A percentile compares a stretch with the other conserved stretches of the same genome.
phyloP scores from a whole-genome alignment of 2,888 invertebrate genomes.

The Amphipyra berbera region DNA sequence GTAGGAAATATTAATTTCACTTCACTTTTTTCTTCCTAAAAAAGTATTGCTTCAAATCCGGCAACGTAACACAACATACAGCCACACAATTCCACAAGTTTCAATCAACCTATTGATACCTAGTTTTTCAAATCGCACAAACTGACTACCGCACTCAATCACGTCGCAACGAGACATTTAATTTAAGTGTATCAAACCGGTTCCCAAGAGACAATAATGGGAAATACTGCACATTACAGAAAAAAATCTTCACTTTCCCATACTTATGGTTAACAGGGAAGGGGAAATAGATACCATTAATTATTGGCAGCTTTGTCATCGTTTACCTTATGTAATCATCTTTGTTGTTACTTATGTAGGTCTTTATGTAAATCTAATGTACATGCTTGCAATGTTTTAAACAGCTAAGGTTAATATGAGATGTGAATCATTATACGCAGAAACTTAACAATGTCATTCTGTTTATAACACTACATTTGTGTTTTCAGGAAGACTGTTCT shows the following conservation, averaged over 20 bases:
- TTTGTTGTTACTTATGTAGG: conserved; percentile 7
- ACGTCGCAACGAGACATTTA: conserved; percentile 17
- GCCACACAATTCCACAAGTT: too few relatives aligned
- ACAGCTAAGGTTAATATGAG: conserved; percentile 9
- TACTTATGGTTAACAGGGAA: conserved; percentile 37
- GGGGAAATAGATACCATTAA: conserved; percentile 35
- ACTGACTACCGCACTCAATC: conserved; percentile 1
- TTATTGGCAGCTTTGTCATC: conserved; percentile 13
- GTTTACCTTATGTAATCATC: conserved; percentile 35
- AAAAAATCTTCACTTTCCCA: conserved; percentile 45
- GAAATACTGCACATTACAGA: conserved; percentile 38
- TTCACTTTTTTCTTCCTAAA: too few relatives aligned
- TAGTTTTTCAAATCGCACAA: not conserved
- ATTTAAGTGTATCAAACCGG: conserved; percentile 37
- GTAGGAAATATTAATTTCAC: too few relatives aligned
- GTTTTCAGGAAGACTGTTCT: conserved; percentile 7
- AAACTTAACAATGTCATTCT: conserved; percentile 12
- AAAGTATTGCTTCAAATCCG: too few relatives aligned
- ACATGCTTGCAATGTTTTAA: conserved; percentile 21
- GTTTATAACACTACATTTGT: not conserved
- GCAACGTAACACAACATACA: too few relatives aligned
- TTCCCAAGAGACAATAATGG: conserved; percentile 58
- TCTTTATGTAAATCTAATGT: conserved; percentile 15
- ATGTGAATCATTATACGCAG: conserved; percentile 17
- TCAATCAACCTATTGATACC: too few relatives aligned